A percentile compares a stretch with the other conserved stretches of the same genome.
phyloP scores from a whole-genome alignment of 2,797 vertebrate genomes.

The Tragopan temminckii region DNA sequence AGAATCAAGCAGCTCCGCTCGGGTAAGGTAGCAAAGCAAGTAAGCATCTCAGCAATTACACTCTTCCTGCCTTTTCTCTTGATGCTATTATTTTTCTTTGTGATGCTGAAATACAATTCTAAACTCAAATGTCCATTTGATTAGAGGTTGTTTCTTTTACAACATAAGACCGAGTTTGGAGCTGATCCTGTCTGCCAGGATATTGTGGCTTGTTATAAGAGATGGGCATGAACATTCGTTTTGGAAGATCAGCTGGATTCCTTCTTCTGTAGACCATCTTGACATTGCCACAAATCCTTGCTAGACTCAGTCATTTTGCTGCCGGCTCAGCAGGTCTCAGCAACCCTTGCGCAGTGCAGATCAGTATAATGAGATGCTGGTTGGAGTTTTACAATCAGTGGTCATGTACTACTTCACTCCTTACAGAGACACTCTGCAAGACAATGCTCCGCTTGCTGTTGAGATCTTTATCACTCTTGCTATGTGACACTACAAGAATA shows the following conservation, averaged over 20 bases:
- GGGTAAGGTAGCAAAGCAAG: conserved; percentile 85
- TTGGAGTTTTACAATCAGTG: neutral
- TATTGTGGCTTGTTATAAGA: conserved; percentile 28
- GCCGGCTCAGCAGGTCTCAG: neutral
- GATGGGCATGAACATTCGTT: neutral
- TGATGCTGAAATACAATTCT: neutral
- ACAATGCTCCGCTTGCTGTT: neutral
- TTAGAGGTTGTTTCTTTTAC: conserved; percentile 39
- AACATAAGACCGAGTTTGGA: neutral
- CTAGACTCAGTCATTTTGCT: conserved; percentile 24
- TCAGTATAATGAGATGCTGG: neutral
- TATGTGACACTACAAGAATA: neutral
- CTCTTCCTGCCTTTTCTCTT: neutral
- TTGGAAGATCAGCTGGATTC: conserved; percentile 32
- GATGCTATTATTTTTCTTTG: neutral
- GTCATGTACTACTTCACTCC: neutral
- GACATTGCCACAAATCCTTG: conserved; percentile 22
- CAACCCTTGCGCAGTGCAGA: neutral
- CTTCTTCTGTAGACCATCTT: neutral
- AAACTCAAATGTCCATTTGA: neutral
- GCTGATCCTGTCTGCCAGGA: conserved; percentile 7
- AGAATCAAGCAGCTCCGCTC: conserved; percentile 97
- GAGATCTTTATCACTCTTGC: neutral
- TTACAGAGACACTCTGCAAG: neutral
- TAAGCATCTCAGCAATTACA: conserved; percentile 9